These are phyloP conservation scores for Podarcis raffonei DNA, from an alignment of 2,113 vertebrate species.

Conservation along the genomic window DNA sequence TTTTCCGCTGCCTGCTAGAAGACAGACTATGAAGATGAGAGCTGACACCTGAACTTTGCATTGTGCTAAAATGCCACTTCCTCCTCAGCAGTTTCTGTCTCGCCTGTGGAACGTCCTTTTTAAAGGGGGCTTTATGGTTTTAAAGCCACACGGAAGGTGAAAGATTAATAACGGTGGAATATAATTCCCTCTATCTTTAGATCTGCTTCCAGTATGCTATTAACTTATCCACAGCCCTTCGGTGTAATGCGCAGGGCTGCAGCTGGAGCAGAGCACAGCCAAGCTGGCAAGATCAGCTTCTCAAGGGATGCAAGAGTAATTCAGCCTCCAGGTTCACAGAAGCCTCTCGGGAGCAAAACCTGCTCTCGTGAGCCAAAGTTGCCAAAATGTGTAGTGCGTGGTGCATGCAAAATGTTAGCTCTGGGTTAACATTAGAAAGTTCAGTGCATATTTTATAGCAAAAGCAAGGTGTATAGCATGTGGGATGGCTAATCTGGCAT, in stretches of 20 bases:
- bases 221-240: slow-evolving; percentile 56
- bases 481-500: not conserved
- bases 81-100: not conserved
- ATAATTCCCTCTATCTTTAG: slow-evolving; percentile 52
- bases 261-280: slow-evolving; percentile 33
- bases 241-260: slow-evolving; percentile 23
- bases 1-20: accelerated
- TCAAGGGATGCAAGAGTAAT: slow-evolving; percentile 47
- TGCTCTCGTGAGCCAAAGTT: slow-evolving; percentile 51
- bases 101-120: slow-evolving; percentile 6
- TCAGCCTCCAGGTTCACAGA: slow-evolving; percentile 46
- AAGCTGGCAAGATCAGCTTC: slow-evolving; percentile 55
- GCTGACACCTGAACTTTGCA: not conserved
- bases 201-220: slow-evolving; percentile 48
- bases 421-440: slow-evolving; percentile 28
- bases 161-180: slow-evolving; percentile 55
- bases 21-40: slow-evolving; percentile 9
- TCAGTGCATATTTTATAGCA: slow-evolving; percentile 41
- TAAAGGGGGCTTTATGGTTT: slow-evolving; percentile 55
- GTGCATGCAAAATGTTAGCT: slow-evolving; percentile 33
- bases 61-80: slow-evolving; percentile 22
- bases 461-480: slow-evolving; percentile 10
- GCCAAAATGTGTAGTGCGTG: slow-evolving; percentile 38
- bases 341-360: slow-evolving; percentile 60
- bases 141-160: slow-evolving; percentile 61